Conservation (phyloP, 2,888 invertebrate genomes). For the Cheilosia vulpina region DNA sequence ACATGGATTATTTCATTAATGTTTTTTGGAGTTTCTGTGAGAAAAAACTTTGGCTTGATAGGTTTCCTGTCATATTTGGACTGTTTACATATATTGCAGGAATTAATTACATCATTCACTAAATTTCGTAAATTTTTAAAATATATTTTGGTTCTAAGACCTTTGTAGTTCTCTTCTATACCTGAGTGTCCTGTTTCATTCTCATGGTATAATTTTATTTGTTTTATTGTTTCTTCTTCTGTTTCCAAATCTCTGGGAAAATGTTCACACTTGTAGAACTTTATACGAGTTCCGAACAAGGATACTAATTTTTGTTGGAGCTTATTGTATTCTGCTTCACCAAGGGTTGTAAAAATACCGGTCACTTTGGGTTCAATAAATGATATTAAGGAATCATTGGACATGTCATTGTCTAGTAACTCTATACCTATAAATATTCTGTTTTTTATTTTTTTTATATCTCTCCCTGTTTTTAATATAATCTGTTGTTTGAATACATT, state of each 20-base stretch:
- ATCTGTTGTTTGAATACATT: not conserved
- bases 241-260: conserved; percentile 16
- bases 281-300: conserved; percentile 4
- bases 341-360: conserved; percentile 2
- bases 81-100: conserved; percentile 25
- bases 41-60: not conserved
- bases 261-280: conserved; percentile 13
- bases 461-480: too few species aligned
- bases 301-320: conserved; percentile 8
- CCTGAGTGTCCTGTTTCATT: conserved; percentile 19
- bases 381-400: conserved; percentile 6
- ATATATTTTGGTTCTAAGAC: conserved; percentile 6
- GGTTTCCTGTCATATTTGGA: conserved; percentile 12
- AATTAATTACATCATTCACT: conserved; percentile 16
- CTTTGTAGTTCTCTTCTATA: conserved; percentile 9
- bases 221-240: not conserved
- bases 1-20: conserved; percentile 22
- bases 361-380: not conserved
- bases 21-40: conserved; percentile 21
- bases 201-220: conserved; percentile 10
- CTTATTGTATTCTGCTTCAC: not conserved
- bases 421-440: conserved; percentile 5
- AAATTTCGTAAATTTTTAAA: not conserved
- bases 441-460: not conserved
- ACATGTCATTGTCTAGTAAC: conserved; percentile 5